Conservation (phyloP, 2,888 invertebrate species). For the Drosophila nr. perissopoda region DNA sequence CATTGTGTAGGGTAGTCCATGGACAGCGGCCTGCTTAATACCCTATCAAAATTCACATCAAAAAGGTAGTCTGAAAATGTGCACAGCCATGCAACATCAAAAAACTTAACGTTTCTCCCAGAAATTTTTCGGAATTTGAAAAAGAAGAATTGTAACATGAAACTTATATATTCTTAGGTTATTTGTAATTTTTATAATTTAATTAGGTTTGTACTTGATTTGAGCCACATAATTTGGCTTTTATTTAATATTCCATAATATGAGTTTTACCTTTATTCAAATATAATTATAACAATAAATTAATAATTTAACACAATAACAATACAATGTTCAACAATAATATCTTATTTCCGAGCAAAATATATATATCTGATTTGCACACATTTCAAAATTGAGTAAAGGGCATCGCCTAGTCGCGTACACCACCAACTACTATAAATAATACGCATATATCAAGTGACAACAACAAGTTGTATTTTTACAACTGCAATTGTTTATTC, state of each 20-base stretch:
- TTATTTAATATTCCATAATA: neutral
- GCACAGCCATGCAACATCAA: neutral
- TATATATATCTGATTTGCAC: neutral
- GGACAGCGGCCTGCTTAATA: conserved; percentile 2
- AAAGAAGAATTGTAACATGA: neutral
- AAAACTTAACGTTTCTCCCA: neutral
- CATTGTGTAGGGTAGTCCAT: conserved; percentile 12
- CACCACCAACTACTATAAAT: neutral
- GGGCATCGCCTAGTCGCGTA: neutral
- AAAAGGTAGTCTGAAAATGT: neutral
- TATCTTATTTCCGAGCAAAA: neutral
- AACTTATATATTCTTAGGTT: neutral
- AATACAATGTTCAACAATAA: neutral
- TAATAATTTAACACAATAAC: neutral
- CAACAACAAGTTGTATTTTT: conserved; percentile 4
- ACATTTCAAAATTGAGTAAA: no score
- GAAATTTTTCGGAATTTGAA: neutral
- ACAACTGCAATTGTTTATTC: neutral
- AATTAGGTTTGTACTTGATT: neutral
- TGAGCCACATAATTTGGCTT: neutral
- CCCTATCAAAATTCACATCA: neutral
- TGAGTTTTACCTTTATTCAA: neutral
- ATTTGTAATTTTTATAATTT: neutral
- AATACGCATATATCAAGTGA: neutral
- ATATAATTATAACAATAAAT: neutral